Base-by-base conservation (phyloP, 2,113 vertebrate genomes). In the Glaucomys volans region DNA sequence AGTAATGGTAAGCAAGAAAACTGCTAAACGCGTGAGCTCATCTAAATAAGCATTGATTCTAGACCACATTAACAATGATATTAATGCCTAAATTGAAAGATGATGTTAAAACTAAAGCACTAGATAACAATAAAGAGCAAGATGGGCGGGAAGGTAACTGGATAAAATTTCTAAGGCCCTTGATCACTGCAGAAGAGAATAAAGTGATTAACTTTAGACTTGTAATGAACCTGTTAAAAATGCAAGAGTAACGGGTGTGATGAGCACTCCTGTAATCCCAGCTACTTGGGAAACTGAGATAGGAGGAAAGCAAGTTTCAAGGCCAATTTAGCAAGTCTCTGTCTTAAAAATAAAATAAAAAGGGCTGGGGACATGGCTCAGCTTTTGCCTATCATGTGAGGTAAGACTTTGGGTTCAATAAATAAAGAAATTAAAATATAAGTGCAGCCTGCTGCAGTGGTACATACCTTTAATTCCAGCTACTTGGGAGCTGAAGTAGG, bases 91-190 rank as follows among this genome's bases (percentile, higher is more conserved):
- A 85, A 69, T 64, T 76, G n/a, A 76, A 82, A 92, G 18, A 62
- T 62, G n/a, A 75, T 59, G 20, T 83, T 79, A 90, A 87, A 94
- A 79, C 50, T 59, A 80, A 86, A 94, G 71, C 44, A 87, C 28
- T 79, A 92, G 77, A 22, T 75, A 40, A 54, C 10, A 71, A 44
- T 26, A 92, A 57, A 47, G n/a, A 94, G n/a, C 37, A 66, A 85
- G n/a, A 62, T 37, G 14, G 30, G 50, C 90, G 32, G 13, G 66
- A 75, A 18, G 35, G 26, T 75, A 42, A 72, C 71, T 82, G 59
- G 42, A 59, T 79, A 64, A 92, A 94, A 35, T 20, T 94, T 50
- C 28, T 64, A 71, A 89, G 75, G 20, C 26, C 14, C 18, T 96
- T 44, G 35, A 44, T 69, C 37, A 76, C 32, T 92, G 57, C 57